These are phyloP conservation scores for Tonatia bakeri DNA, from an alignment of 2,113 vertebrate genomes.

Conservation along the genomic window DNA sequence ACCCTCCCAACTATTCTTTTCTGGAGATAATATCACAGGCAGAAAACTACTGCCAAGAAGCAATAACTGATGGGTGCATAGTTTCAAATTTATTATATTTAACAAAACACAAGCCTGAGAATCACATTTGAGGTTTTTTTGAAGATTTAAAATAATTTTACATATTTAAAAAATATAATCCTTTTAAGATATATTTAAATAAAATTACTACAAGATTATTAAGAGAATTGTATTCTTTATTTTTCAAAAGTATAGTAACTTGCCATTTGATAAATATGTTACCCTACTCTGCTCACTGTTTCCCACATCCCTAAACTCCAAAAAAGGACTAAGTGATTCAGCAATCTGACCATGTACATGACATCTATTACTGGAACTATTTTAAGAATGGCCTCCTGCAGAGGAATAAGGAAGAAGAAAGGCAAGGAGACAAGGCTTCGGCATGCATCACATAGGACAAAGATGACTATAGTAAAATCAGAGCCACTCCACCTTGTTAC, in stretches of 20 bases:
- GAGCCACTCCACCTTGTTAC: background rate
- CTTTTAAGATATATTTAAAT: conserved; percentile 7
- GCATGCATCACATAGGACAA: background rate
- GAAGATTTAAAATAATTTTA: background rate
- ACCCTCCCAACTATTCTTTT: background rate
- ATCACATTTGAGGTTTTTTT: background rate
- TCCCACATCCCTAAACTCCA: background rate
- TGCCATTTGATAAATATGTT: background rate
- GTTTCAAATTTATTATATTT: background rate
- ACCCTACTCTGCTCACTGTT: background rate
- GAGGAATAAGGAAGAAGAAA: conserved; percentile 21
- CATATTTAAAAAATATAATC: background rate
- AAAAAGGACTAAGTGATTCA: conserved; percentile 43
- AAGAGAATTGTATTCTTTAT: background rate
- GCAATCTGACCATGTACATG: background rate
- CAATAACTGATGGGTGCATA: background rate
- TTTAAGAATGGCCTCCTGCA: conserved; percentile 39
- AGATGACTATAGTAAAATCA: background rate
- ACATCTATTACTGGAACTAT: conserved; percentile 30
- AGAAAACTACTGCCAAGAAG: background rate
- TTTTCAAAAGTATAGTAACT: background rate
- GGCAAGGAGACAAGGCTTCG: background rate
- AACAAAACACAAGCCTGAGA: background rate
- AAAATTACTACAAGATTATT: background rate
- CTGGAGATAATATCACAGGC: background rate